phyloP scores from a whole-genome alignment of 2,888 invertebrate genomes.

The Euspilapteryx auroguttella region DNA sequence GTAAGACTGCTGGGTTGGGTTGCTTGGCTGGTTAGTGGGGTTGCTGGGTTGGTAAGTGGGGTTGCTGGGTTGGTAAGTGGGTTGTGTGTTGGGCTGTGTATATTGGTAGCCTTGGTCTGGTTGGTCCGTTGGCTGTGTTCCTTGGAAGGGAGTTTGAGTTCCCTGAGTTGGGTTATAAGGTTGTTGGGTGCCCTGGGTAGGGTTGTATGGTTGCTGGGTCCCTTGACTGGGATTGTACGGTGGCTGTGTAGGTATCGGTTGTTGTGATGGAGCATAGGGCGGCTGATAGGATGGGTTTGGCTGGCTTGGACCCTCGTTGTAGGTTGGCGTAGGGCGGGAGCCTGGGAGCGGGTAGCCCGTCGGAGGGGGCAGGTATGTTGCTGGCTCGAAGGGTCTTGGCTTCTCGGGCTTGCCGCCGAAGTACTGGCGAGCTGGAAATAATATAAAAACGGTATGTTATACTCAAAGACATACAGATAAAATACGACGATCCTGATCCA shows the following conservation, averaged over 20 bases:
- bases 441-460: conserved; percentile 7
- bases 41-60: conserved; percentile 12
- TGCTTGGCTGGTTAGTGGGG: conserved; percentile 12
- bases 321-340: conserved; percentile 36
- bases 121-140: conserved; percentile 14
- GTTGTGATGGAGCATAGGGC: conserved; percentile 15
- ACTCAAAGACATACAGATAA: no score
- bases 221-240: conserved; percentile 13
- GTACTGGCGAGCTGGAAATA: conserved; percentile 67
- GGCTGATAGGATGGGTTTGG: conserved; percentile 13
- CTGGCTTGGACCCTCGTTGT: conserved; percentile 29
- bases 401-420: conserved; percentile 66
- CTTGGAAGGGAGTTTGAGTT: conserved; percentile 12
- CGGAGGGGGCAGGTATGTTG: conserved; percentile 31
- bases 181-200: conserved; percentile 5
- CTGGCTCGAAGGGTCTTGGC: conserved; percentile 70
- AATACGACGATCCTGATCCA: no score
- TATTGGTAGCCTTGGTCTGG: conserved; percentile 16
- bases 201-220: conserved; percentile 8
- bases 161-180: conserved; percentile 10
- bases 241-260: conserved; percentile 13
- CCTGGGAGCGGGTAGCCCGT: conserved; percentile 42
- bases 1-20: conserved; percentile 10
- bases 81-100: conserved; percentile 13
- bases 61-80: conserved; percentile 12